Evolutionary conservation across 1,140 invertebrate genomes (phyloP), one percentile per base, ranked within the genome.

Genomic region (Heliconius congener): DNA sequence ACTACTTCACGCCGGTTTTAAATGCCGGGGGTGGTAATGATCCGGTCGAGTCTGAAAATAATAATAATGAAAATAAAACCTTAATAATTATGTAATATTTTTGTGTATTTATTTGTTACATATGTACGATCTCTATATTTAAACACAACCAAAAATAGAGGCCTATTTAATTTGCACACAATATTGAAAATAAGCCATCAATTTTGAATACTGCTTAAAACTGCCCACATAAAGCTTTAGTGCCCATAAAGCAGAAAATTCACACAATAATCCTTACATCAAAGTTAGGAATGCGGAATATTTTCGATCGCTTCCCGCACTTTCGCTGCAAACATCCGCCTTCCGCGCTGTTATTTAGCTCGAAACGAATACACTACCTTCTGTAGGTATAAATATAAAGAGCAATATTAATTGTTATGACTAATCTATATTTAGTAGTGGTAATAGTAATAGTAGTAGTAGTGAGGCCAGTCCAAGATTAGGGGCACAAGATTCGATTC

Each of bases 311-410:
- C 87, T 92, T 92, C 88, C 92, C 91, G 83, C 83, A 93, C 92
- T 93, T 93, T 93, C 92, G 90, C 92, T 87, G 39, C 83, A 87
- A 88, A 87, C 90, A 88, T 92, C 90, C 91, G 90, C 85, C 88
- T 90, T 88, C 83, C 87, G 37, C 34, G 71, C 71, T 66, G 60
- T 16, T 66, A 66, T 66, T 66, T 66, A n/a, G 60, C 3, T 30
- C 60, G 27, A 66, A 66, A 66, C 60, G 57, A 60, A 66, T 30
- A 66, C 60, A 66, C 11, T 11, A n/a, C 60, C 60, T 66, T 66
- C 27, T 27, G 23, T 66, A 16, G 19, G 60, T 66, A 66, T 66
- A 23, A 8, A 57, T 8, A 1, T 23, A 19, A 9, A 23, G n/a
- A 57, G 1, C 27, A 27, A 57, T 27, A 18, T 55, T 55, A 4